Base-by-base conservation (phyloP, 2,113 vertebrate genomes). In the Alosa alosa region DNA sequence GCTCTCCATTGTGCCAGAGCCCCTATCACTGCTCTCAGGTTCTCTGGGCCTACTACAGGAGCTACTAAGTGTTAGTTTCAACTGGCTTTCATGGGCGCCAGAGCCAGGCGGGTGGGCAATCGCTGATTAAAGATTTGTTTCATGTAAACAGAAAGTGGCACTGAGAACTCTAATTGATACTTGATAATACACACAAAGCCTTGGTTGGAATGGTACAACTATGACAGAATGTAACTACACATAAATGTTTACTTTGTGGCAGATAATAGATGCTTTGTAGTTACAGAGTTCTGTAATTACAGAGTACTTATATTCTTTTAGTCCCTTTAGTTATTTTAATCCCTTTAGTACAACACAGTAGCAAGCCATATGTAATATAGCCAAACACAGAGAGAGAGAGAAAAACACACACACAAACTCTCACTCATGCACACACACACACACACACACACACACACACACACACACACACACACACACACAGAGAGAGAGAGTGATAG, bases 391-490 rank as follows among this genome's bases (percentile, higher is more conserved):
- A 55, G 18, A n/a, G 22, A 22, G 25, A 10, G 9, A 25, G 1
- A 64, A 25, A 72, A 5, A 36, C 64, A 72, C 0, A 31, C 25
- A 13, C 25, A 72, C n/a, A 72, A 8, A 36, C 25, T 13, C 31
- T 8, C n/a, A 0, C 25, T 13, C 7, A 72, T 25, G 15, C 7
- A 36, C 31, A 36, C 64, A 36, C 25, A 72, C 64, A 1, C 9
- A 72, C n/a, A 72, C 7, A 72, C 64, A 72, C 25, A 72, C 11
- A 87, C 44, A 91, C 36, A 11, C 57, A 44, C 18, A 50, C 39
- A 3, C 81, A 52, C 75, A 44, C 18, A 50, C 39, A 3, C 81
- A 52, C 75, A 86, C 20, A 36, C 47, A 9, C 18, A 84, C n/a
- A 72, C 84, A 49, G 6, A 44, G 0, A 55, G 84, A 78, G 31